Evolutionary conservation across 2,888 invertebrate genomes (phyloP), one percentile per base, ranked within the genome.

Genomic region (Pelosia muscerda): DNA sequence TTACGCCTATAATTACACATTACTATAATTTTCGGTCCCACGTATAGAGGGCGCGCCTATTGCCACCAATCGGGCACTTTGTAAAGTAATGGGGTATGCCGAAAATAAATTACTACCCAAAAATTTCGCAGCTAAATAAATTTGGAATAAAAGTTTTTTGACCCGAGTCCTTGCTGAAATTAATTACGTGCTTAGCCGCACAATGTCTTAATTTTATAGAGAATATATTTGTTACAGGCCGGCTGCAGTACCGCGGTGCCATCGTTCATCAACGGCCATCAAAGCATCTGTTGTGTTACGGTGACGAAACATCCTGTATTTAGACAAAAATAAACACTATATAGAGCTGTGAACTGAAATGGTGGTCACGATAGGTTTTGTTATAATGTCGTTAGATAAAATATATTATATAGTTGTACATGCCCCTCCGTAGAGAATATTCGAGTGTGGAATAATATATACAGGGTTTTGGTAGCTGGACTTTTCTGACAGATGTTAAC

Each of bases 171-270:
- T n/a, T n/a, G n/a, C n/a, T n/a, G n/a, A n/a, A n/a, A n/a, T n/a
- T n/a, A n/a, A n/a, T n/a, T n/a, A n/a, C n/a, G n/a, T n/a, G n/a
- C n/a, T n/a, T n/a, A n/a, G n/a, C n/a, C n/a, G n/a, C n/a, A n/a
- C n/a, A n/a, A n/a, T n/a, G n/a, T n/a, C n/a, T 4, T n/a, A n/a
- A n/a, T n/a, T n/a, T n/a, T n/a, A n/a, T n/a, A n/a, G n/a, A n/a
- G n/a, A n/a, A 23, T 15, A 38, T 26, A 11, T 62, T 62, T 62
- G 61, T 62, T 62, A 8, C 61, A 62, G 49, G 25, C 34, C 23
- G 13, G 22, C 26, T 49, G 49, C 42, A n/a, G 2, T 53, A 49
- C 49, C 61, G 49, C 49, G 28, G 22, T 53, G 28, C n/a, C 61
- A 53, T 28, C 13, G 25, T n/a, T n/a, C 22, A 28, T 9, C 26